Evolutionary conservation across 2,888 invertebrate species (phyloP).

Genomic region (Cinara cedri): DNA sequence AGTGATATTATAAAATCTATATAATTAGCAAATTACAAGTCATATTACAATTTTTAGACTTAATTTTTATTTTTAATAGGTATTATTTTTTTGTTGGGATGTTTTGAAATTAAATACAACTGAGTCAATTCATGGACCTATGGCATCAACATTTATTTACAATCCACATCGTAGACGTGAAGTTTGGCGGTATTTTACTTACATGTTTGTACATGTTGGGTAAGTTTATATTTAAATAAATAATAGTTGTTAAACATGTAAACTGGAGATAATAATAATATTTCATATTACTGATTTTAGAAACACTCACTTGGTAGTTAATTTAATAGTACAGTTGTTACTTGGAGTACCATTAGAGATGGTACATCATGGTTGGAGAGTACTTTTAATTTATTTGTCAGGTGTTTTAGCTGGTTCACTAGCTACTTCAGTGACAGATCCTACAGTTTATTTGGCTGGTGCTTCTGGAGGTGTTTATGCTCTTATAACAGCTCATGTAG

Average conservation of each 20-base stretch:
- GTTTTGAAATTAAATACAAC: constrained; percentile 55
- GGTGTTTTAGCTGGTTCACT: constrained; percentile 86
- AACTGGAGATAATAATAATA: too few species aligned
- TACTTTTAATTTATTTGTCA: constrained; percentile 80
- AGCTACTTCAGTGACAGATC: constrained; percentile 81
- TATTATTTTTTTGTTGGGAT: constrained; percentile 57
- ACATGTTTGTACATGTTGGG: constrained; percentile 97
- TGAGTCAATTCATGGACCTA: constrained; percentile 69
- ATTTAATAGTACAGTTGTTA: constrained; percentile 88
- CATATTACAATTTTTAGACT: background rate
- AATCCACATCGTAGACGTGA: constrained; percentile 84
- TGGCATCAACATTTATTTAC: constrained; percentile 83
- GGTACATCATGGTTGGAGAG: constrained; percentile 95
- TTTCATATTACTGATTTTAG: constrained; percentile 63
- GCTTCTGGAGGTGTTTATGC: constrained; percentile 97
- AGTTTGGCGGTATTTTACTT: constrained; percentile 91
- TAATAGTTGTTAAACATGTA: background rate
- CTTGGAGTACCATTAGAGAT: constrained; percentile 94
- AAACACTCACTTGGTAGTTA: constrained; percentile 85
- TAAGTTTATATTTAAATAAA: constrained; percentile 65
- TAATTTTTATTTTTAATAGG: constrained; percentile 31
- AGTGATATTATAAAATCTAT: too few species aligned
- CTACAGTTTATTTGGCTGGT: constrained; percentile 82
- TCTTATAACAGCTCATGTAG: constrained; percentile 88
- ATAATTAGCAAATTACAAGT: too few species aligned